phyloP scores from a whole-genome alignment of 2,797 vertebrate genomes.

The Tangara arthus region DNA sequence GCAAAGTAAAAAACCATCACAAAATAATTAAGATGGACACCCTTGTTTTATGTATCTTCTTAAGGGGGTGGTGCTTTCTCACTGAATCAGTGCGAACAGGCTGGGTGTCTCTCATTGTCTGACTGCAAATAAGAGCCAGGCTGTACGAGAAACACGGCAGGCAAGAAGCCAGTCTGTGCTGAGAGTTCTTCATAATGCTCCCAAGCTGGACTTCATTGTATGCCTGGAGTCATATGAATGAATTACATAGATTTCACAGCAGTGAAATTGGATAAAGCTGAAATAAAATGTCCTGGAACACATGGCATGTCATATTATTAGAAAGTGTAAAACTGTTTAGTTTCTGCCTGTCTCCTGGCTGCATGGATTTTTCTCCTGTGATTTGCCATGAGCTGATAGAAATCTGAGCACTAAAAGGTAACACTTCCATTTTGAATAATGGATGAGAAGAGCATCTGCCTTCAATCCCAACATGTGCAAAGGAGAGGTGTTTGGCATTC shows the following conservation, averaged over 20 bases:
- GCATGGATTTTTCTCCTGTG: background rate
- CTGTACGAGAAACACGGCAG: background rate
- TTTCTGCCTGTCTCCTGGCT: background rate
- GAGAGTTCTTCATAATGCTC: background rate
- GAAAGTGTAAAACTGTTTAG: background rate
- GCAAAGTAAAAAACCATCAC: background rate
- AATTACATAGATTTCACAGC: background rate
- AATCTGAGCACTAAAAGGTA: background rate
- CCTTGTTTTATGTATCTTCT: background rate
- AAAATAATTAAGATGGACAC: background rate
- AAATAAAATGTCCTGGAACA: background rate
- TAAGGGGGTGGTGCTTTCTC: background rate
- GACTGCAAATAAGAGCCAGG: background rate
- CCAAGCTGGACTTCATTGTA: background rate
- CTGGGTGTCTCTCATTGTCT: background rate
- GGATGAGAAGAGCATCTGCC: background rate
- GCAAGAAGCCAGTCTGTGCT: background rate
- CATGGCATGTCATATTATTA: background rate
- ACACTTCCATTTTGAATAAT: conserved; percentile 23
- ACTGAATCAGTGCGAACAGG: background rate
- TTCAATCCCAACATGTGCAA: background rate
- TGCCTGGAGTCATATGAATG: background rate
- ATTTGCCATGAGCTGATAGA: background rate
- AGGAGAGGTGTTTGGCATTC: background rate
- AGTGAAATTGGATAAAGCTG: background rate